These are phyloP conservation scores for Amphipyra tragopoginis DNA, from an alignment of 2,888 invertebrate species.

Conservation along the genomic window DNA sequence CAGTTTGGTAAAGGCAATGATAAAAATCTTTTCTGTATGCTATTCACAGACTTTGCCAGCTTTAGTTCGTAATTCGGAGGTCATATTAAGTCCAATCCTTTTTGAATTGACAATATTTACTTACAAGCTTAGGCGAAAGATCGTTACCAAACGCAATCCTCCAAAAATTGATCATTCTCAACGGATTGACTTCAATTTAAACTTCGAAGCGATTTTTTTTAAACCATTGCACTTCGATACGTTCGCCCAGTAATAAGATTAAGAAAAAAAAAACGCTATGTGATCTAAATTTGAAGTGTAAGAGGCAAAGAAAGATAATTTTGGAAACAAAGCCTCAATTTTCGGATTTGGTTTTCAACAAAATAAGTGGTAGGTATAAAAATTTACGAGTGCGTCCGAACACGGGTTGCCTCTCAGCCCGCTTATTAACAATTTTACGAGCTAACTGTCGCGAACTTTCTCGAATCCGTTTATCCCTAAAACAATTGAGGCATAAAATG, in stretches of 20 bases:
- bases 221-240: neutral
- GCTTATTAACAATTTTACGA: conserved; percentile 48
- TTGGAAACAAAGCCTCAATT: conserved; percentile 29
- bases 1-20: neutral
- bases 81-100: neutral
- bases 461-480: conserved; percentile 42
- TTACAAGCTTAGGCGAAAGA: conserved; percentile 3
- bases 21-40: neutral
- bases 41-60: conserved; percentile 9
- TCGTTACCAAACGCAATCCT: conserved; percentile 7
- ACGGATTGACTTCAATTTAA: conserved; percentile 26
- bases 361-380: conserved; percentile 37
- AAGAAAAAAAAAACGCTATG: neutral
- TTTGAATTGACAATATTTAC: conserved; percentile 19
- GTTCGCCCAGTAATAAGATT: neutral
- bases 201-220: conserved; percentile 1
- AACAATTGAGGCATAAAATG: conserved; percentile 51
- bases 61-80: neutral
- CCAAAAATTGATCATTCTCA: conserved; percentile 11
- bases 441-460: conserved; percentile 37
- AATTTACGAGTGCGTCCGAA: conserved; percentile 46
- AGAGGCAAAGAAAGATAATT: conserved; percentile 3
- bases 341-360: conserved; percentile 30
- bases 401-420: conserved; percentile 32
- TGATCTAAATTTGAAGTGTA: conserved; percentile 4